Conservation (phyloP, 2,888 invertebrate genomes). For the Xylota segnis region DNA sequence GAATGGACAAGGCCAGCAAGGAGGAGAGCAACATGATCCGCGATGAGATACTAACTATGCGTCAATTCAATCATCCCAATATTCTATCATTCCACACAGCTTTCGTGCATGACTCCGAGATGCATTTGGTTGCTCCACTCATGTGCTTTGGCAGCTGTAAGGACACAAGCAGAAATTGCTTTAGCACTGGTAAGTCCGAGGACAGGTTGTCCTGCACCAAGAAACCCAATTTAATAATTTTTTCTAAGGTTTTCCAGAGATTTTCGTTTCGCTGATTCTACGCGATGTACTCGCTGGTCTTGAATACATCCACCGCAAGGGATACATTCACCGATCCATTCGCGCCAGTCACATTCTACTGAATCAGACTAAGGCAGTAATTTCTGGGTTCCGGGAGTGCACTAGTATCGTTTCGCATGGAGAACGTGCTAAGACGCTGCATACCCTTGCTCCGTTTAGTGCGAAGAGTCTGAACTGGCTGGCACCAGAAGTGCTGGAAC, state of each 20-base stretch:
- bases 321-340: conserved; percentile 94
- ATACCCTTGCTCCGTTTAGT: conserved; percentile 90
- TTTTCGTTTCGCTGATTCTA: conserved; percentile 91
- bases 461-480: conserved; percentile 91
- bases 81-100: conserved; percentile 90
- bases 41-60: conserved; percentile 91
- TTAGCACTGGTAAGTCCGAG: conserved; percentile 84
- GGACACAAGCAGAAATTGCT: conserved; percentile 91
- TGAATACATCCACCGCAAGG: conserved; percentile 93
- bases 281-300: conserved; percentile 91
- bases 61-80: conserved; percentile 92
- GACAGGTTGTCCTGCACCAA: background rate
- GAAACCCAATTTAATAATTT: background rate
- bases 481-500: conserved; percentile 95
- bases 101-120: conserved; percentile 91
- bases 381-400: conserved; percentile 92
- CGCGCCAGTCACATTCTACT: conserved; percentile 94
- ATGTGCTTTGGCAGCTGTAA: conserved; percentile 94
- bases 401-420: conserved; percentile 91
- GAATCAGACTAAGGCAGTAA: conserved; percentile 88
- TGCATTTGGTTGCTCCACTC: conserved; percentile 92
- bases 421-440: conserved; percentile 88
- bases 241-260: conserved; percentile 90
- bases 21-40: conserved; percentile 86
- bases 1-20: conserved; percentile 88